A percentile compares a stretch with the other conserved stretches of the same genome.
Conservation (phyloP, 1,140 invertebrate species). For the Musca domestica region DNA sequence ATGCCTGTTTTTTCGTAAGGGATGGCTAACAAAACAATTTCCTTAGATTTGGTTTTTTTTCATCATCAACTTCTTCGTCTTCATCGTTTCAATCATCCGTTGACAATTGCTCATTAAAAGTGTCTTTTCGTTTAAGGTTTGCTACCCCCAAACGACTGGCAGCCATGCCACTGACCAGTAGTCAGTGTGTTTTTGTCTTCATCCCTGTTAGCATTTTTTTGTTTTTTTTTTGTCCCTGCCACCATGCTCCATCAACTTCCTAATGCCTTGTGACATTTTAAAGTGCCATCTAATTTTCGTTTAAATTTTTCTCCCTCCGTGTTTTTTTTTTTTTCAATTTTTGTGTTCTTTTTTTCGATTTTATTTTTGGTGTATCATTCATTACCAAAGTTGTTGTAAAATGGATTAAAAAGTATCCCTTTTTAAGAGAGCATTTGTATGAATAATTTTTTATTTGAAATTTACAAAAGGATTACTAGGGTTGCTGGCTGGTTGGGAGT, state of each 20-base stretch:
- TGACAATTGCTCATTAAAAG: conserved; percentile 20
- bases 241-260: background rate
- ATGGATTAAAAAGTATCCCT: conserved; percentile 49
- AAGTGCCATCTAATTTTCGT: conserved; percentile 52
- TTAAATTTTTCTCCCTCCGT: conserved; percentile 10
- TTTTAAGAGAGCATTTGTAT: background rate
- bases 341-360: background rate
- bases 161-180: background rate
- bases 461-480: conserved; percentile 53
- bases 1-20: background rate
- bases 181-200: too few species aligned
- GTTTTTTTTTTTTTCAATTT: background rate
- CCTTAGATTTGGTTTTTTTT: background rate
- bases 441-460: conserved; percentile 23
- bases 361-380: conserved; percentile 21
- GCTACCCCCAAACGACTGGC: background rate
- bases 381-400: conserved; percentile 33
- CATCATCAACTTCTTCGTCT: background rate
- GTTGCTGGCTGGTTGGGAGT: conserved; percentile 30
- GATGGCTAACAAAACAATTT: background rate
- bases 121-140: conserved; percentile 5
- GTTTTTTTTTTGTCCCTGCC: background rate
- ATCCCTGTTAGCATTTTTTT: background rate
- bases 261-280: conserved; percentile 47
- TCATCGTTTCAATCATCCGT: background rate